Conservation (phyloP, 2,888 invertebrate genomes). For the Gymnocheta viridis region DNA sequence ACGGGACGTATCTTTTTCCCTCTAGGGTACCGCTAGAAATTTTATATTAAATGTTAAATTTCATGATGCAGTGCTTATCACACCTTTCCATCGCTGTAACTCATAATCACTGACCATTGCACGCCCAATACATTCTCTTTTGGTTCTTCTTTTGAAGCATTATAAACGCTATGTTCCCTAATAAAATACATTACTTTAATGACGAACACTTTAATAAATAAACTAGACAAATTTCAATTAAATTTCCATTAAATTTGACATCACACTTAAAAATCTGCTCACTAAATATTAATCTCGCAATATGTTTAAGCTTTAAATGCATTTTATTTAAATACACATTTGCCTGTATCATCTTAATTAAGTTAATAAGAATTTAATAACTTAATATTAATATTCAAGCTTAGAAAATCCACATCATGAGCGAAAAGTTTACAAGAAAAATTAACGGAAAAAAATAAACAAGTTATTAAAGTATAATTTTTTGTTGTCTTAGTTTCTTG, state of each 20-base stretch:
- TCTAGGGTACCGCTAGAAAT: no score
- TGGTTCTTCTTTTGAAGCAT: not conserved
- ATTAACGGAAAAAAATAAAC: not conserved
- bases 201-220: not conserved
- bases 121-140: not conserved
- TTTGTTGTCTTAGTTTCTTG: conserved; percentile 3
- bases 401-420: conserved; percentile 5
- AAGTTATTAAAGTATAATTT: conserved; percentile 30
- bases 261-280: conserved; percentile 6
- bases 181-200: not conserved
- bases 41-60: no score
- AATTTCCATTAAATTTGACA: conserved; percentile 10
- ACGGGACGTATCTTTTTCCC: no score
- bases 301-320: not conserved
- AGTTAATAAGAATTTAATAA: conserved; percentile 58
- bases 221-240: not conserved
- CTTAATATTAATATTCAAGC: conserved; percentile 49
- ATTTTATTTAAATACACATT: conserved; percentile 15
- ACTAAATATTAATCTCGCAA: not conserved
- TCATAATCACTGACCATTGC: no score
- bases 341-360: conserved; percentile 49
- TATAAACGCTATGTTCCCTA: not conserved
- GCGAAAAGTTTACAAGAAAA: not conserved
- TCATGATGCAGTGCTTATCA: no score
- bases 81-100: no score